These are phyloP conservation scores for Cosmorhoe ocellata DNA, from an alignment of 2,888 invertebrate species.

Conservation along the genomic window DNA sequence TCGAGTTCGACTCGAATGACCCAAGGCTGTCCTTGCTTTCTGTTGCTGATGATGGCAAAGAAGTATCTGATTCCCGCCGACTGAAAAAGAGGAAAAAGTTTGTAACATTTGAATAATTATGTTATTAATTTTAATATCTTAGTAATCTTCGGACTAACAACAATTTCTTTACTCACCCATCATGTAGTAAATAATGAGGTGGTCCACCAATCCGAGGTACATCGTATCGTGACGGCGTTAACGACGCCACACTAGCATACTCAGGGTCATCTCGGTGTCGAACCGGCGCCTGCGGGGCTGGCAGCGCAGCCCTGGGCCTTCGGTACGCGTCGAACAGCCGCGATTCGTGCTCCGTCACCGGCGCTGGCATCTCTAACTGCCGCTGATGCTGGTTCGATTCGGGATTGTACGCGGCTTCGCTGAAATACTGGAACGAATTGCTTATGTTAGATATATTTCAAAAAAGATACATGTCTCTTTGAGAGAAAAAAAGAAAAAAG, in stretches of 20 bases:
- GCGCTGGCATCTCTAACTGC: conserved; percentile 75
- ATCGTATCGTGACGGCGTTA: conserved; percentile 66
- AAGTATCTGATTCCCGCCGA: conserved; percentile 84
- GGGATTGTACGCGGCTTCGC: conserved; percentile 94
- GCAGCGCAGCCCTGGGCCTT: conserved; percentile 64
- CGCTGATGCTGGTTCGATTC: conserved; percentile 87
- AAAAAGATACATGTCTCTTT: too few relatives aligned
- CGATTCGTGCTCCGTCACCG: conserved; percentile 76
- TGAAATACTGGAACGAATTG: conserved; percentile 88
- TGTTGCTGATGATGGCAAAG: conserved; percentile 84
- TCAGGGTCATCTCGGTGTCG: conserved; percentile 70
- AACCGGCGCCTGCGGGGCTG: conserved; percentile 63
- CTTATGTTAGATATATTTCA: neutral
- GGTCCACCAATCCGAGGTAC: conserved; percentile 54
- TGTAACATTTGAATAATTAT: too few relatives aligned
- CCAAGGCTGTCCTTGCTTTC: conserved; percentile 87
- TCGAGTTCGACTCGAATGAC: conserved; percentile 86
- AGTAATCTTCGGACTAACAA: too few relatives aligned
- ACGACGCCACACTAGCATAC: conserved; percentile 72
- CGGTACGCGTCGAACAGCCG: conserved; percentile 78
- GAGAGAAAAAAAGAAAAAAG: too few relatives aligned
- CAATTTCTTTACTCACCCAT: conserved; percentile 60
- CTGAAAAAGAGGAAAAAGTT: conserved; percentile 44
- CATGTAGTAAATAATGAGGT: conserved; percentile 70
- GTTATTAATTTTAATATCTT: too few relatives aligned